Evolutionary conservation across 2,888 invertebrate genomes (phyloP).

Genomic region (Mantis religiosa): DNA sequence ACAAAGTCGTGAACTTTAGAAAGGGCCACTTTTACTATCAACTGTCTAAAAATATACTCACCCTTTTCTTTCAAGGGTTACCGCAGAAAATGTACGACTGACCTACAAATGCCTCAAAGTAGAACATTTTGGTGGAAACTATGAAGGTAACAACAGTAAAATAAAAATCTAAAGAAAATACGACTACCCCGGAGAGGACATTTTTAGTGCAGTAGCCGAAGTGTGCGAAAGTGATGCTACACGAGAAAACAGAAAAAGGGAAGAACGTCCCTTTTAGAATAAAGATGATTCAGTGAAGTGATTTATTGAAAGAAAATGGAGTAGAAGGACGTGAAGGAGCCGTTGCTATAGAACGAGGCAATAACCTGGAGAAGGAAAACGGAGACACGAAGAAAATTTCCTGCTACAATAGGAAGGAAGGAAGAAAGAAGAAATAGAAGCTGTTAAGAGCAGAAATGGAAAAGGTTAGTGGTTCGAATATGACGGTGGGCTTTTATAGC

Average conservation of each 20-base stretch:
- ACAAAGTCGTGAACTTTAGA: too few species aligned
- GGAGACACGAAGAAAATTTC: not conserved
- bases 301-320: not conserved
- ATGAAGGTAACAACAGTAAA: not conserved
- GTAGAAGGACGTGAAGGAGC: not conserved
- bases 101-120: not conserved
- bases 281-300: not conserved
- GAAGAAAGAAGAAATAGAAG: not conserved
- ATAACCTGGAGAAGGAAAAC: not conserved
- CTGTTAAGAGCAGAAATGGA: not conserved
- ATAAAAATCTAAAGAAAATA: not conserved
- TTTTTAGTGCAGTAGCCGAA: not conserved
- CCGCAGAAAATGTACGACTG: not conserved
- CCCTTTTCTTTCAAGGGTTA: too few species aligned
- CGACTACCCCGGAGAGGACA: not conserved
- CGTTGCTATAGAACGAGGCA: not conserved
- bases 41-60: too few species aligned
- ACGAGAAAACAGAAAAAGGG: not conserved
- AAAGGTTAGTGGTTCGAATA: not conserved
- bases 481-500: not conserved
- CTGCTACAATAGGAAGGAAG: not conserved
- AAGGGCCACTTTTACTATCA: too few species aligned
- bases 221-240: not conserved
- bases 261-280: not conserved
- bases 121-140: not conserved